These are phyloP conservation scores for Unio delphinus DNA, from an alignment of 2,888 invertebrate genomes.

Conservation along the genomic window DNA sequence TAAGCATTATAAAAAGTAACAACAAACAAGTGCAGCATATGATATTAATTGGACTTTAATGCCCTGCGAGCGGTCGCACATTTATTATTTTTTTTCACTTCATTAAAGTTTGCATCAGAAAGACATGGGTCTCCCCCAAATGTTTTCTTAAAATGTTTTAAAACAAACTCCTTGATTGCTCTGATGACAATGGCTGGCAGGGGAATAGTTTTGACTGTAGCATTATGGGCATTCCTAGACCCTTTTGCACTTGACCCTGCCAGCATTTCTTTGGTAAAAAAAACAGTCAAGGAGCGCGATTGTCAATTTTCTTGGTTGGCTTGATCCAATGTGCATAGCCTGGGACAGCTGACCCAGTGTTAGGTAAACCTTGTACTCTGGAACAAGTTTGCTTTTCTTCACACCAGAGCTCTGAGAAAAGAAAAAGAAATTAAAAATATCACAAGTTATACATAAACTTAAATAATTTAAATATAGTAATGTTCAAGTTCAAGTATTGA, in stretches of 20 bases:
- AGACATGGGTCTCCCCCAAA: constrained; percentile 1
- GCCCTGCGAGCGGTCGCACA: constrained; percentile 10
- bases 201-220: not conserved
- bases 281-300: constrained; percentile 2
- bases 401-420: constrained; percentile 12
- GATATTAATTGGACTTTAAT: constrained; percentile 3
- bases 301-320: constrained; percentile 9
- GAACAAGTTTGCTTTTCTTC: constrained; percentile 5
- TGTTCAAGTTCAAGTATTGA: too few species aligned
- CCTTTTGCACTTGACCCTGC: constrained; percentile 8
- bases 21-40: not conserved
- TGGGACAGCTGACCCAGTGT: constrained; percentile 9
- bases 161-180: constrained; percentile 4
- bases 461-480: too few species aligned
- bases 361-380: constrained; percentile 3
- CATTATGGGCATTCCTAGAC: constrained; percentile 9
- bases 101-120: constrained; percentile 10
- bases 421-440: constrained; percentile 4
- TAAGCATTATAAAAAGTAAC: not conserved
- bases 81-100: constrained; percentile 9
- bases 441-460: too few species aligned
- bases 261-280: constrained; percentile 8
- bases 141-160: constrained; percentile 2
- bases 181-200: not conserved
- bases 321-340: not conserved